phyloP scores from a whole-genome alignment of 2,888 invertebrate species.

The Mylabris sibirica region DNA sequence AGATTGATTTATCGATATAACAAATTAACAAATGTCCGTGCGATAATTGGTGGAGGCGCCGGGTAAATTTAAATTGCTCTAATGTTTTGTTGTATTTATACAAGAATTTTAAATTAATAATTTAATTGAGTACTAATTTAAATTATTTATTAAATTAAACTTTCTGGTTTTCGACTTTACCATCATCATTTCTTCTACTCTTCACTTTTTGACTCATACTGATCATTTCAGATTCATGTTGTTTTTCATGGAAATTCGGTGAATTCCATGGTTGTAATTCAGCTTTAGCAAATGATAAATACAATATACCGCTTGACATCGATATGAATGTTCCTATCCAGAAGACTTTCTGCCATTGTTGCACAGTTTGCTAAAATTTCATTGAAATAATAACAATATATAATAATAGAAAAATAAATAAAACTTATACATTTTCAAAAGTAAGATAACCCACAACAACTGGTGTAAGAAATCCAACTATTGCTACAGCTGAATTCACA shows the following conservation, averaged over 20 bases:
- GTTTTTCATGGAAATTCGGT: constrained; percentile 61
- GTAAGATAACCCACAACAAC: constrained; percentile 69
- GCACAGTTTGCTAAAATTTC: constrained; percentile 66
- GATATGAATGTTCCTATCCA: constrained; percentile 65
- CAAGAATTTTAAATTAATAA: not conserved
- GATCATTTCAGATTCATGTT: constrained; percentile 22
- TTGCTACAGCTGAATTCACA: constrained; percentile 66
- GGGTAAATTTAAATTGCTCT: not conserved
- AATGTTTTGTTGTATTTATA: not conserved
- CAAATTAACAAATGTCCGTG: not conserved
- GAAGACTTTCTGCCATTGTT: constrained; percentile 70
- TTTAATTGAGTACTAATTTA: no score
- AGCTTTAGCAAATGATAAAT: constrained; percentile 65
- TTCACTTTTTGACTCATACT: no score
- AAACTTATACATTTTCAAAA: constrained; percentile 64
- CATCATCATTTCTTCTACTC: not conserved
- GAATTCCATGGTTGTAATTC: constrained; percentile 69
- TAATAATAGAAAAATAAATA: not conserved
- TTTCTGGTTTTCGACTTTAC: not conserved
- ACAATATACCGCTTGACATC: constrained; percentile 64
- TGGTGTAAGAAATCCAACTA: constrained; percentile 70
- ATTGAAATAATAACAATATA: constrained; percentile 9
- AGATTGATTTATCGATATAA: not conserved
- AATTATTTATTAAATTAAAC: not conserved
- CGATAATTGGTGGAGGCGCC: constrained; percentile 7